Percentiles rank a stretch among this genome's conserved stretches.
phyloP scores from a whole-genome alignment of 2,797 vertebrate genomes.

The Pampus argenteus region DNA sequence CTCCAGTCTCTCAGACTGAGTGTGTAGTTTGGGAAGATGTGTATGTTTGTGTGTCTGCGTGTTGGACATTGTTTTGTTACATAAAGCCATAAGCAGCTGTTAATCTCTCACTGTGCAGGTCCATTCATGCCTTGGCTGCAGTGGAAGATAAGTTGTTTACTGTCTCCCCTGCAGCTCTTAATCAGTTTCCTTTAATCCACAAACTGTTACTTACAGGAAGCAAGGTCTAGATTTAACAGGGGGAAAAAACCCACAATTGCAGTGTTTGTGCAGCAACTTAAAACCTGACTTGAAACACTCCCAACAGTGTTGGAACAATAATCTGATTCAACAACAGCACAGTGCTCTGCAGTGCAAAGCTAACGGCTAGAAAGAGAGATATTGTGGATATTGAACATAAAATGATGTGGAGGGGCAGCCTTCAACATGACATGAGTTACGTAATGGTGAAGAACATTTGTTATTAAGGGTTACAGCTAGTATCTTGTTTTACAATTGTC shows the following conservation, averaged over 20 bases:
- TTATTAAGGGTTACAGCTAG: neutral
- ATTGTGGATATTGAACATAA: neutral
- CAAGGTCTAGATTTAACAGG: conserved; percentile 9
- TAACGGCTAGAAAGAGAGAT: neutral
- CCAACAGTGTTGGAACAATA: neutral
- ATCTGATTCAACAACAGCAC: neutral
- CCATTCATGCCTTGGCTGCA: conserved; percentile 35
- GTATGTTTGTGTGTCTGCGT: conserved; percentile 3
- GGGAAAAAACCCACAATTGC: conserved; percentile 10
- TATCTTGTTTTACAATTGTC: neutral
- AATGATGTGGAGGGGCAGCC: neutral
- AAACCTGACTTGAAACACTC: conserved; percentile 2
- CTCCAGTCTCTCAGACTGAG: neutral
- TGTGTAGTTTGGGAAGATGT: conserved; percentile 2
- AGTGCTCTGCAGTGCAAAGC: neutral
- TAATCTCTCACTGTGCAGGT: conserved; percentile 60
- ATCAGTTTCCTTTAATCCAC: conserved; percentile 58
- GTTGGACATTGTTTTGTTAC: conserved; percentile 55
- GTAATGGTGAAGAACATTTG: neutral
- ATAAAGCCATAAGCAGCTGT: conserved; percentile 58
- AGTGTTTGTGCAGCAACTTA: conserved; percentile 17
- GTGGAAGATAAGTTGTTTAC: conserved; percentile 48
- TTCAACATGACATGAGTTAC: neutral
- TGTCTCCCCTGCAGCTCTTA: conserved; percentile 50
- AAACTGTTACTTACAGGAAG: conserved; percentile 42